Conservation (phyloP, 2,113 vertebrate genomes). For the Syngnathus typhle region DNA sequence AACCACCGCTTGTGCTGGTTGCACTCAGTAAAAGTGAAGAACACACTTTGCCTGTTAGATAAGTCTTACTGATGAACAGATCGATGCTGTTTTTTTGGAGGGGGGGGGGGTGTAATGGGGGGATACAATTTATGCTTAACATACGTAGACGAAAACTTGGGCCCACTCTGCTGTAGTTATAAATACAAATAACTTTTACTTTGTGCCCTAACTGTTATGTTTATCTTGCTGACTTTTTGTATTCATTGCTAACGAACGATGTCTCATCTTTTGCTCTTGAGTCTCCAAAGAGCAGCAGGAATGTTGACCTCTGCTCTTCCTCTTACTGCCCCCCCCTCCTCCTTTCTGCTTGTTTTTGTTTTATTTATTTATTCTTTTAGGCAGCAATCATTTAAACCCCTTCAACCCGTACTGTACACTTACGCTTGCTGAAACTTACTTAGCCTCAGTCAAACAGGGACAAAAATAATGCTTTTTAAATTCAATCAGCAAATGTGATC, state of each 20-base stretch:
- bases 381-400: background rate
- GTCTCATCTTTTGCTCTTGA: background rate
- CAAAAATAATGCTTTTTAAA: background rate
- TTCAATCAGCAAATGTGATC: background rate
- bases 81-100: background rate
- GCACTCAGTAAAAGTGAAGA: background rate
- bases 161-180: background rate
- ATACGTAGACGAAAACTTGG: background rate
- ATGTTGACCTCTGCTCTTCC: background rate
- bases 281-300: slow-evolving; percentile 2
- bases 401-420: background rate
- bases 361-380: background rate
- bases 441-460: background rate
- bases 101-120: too few relatives aligned
- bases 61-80: background rate
- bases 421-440: background rate
- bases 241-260: background rate
- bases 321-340: background rate
- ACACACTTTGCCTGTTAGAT: background rate
- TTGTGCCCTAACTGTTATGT: background rate
- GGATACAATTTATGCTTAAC: too few relatives aligned
- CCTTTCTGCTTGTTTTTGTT: background rate
- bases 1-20: background rate
- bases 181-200: background rate
- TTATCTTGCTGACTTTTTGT: background rate